Conservation (phyloP, 1,140 invertebrate species). For the Sipha flava region DNA sequence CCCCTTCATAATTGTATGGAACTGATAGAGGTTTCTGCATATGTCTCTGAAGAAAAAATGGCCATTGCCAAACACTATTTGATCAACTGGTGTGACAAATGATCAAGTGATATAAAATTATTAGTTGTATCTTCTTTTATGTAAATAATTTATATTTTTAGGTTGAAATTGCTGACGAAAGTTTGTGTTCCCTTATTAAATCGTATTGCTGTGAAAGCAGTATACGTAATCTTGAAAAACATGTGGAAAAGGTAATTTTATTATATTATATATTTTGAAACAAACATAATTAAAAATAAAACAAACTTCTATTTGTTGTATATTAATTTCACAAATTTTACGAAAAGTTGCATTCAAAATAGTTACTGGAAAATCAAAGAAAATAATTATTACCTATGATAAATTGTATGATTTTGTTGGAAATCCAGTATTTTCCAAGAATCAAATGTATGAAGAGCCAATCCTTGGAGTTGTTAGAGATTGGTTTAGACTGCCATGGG, state of each 20-base stretch:
- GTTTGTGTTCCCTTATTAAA: constrained; percentile 74
- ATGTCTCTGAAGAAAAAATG: constrained; percentile 96
- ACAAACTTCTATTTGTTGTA: no score
- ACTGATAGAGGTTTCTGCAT: constrained; percentile 98
- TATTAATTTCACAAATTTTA: constrained; percentile 10
- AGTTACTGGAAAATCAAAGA: constrained; percentile 71
- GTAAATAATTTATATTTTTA: constrained; percentile 39
- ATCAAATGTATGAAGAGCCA: constrained; percentile 85
- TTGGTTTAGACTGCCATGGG: constrained; percentile 99
- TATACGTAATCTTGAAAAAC: constrained; percentile 96
- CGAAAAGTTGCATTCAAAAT: constrained; percentile 92
- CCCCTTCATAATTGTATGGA: constrained; percentile 97
- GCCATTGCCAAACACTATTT: constrained; percentile 93
- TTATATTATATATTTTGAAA: neutral
- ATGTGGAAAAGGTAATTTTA: constrained; percentile 85
- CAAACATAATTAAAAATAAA: no score
- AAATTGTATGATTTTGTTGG: constrained; percentile 91
- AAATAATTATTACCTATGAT: constrained; percentile 56
- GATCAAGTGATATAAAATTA: constrained; percentile 49
- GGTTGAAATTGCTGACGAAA: constrained; percentile 62
- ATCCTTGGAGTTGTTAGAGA: constrained; percentile 94
- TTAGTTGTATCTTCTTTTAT: neutral
- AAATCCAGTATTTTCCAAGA: constrained; percentile 89
- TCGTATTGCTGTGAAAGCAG: constrained; percentile 94
- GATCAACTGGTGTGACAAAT: constrained; percentile 63